Percentiles rank a stretch among this genome's conserved stretches.
phyloP scores from a whole-genome alignment of 2,113 vertebrate genomes.

The Oncorhynchus clarkii region DNA sequence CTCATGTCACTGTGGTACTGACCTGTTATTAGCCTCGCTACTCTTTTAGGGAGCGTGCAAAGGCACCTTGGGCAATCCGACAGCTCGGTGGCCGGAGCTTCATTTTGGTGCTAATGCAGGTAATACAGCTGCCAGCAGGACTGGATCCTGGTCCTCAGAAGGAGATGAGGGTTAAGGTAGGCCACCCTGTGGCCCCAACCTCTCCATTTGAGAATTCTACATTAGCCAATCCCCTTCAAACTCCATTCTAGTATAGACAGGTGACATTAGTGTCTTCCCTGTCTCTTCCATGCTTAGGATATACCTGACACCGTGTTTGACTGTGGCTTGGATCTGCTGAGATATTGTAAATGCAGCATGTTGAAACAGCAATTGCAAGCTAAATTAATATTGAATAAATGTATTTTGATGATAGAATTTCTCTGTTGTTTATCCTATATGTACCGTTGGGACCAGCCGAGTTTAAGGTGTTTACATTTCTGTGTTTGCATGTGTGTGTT shows the following conservation, averaged over 20 bases:
- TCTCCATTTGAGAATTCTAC: too few species aligned
- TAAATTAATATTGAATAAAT: too few species aligned
- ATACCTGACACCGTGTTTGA: neutral
- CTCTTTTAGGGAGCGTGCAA: conserved; percentile 20
- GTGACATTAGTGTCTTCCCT: too few species aligned
- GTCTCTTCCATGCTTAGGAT: neutral
- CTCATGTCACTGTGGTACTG: conserved; percentile 40
- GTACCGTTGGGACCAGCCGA: too few species aligned
- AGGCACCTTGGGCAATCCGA: conserved; percentile 40
- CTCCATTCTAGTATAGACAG: neutral
- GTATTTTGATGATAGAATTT: too few species aligned
- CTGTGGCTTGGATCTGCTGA: neutral
- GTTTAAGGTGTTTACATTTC: too few species aligned
- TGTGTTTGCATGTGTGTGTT: too few species aligned
- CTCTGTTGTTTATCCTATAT: too few species aligned
- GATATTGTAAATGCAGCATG: neutral
- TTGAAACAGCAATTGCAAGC: neutral
- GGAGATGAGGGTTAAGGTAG: neutral
- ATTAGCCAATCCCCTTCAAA: too few species aligned
- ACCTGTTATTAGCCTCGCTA: conserved; percentile 54
- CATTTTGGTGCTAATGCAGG: conserved; percentile 1
- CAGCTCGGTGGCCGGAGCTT: conserved; percentile 31
- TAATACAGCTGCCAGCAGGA: neutral
- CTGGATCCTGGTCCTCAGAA: neutral
- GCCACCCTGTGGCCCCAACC: too few species aligned